Conservation (phyloP, 2,888 invertebrate genomes). For the Protula sp. region DNA sequence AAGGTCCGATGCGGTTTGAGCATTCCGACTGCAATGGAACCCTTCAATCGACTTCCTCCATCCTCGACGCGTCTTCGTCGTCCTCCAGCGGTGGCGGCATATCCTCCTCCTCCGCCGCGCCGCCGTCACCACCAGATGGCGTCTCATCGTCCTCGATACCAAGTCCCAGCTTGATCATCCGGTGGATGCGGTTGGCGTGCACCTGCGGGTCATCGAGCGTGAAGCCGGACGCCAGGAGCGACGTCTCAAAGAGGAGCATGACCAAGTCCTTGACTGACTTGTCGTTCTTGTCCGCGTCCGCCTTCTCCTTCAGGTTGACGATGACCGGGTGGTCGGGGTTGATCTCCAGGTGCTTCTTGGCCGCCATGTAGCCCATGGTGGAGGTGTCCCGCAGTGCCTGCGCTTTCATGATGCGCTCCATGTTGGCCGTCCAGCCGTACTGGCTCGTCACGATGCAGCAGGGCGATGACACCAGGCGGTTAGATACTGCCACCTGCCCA, state of each 20-base stretch:
- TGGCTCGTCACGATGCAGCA: conserved; percentile 99
- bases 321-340: conserved; percentile 94
- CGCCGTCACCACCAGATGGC: conserved; percentile 52
- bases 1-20: no score
- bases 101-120: conserved; percentile 57
- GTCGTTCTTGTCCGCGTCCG: conserved; percentile 94
- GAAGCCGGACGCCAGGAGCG: conserved; percentile 93
- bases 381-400: conserved; percentile 94
- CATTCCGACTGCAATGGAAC: no score
- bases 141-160: conserved; percentile 85
- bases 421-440: conserved; percentile 99
- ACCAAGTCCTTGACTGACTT: conserved; percentile 97
- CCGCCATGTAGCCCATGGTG: conserved; percentile 99
- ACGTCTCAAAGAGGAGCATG: conserved; percentile 90
- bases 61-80: conserved; percentile 87
- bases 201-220: conserved; percentile 81
- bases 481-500: conserved; percentile 86
- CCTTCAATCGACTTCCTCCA: conserved; percentile 99
- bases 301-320: conserved; percentile 82
- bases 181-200: conserved; percentile 89
- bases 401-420: conserved; percentile 99
- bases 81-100: conserved; percentile 80
- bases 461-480: conserved; percentile 92
- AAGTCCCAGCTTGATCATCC: conserved; percentile 98
- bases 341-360: conserved; percentile 97